These are phyloP conservation scores for Bombylius discolor DNA, from an alignment of 2,888 invertebrate genomes.

Conservation along the genomic window DNA sequence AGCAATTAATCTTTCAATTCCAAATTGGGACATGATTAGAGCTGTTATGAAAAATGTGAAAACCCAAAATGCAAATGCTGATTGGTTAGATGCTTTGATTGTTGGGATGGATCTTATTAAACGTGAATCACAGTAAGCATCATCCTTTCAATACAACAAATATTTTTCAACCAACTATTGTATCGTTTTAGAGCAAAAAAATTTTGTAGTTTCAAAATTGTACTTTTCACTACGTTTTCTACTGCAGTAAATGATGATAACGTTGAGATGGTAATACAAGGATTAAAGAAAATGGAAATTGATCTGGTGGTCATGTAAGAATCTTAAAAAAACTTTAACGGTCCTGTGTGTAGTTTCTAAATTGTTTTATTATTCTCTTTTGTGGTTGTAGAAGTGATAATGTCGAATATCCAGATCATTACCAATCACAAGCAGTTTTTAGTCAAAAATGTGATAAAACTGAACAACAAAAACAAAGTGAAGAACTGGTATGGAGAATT, in stretches of 20 bases:
- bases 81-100: constrained; percentile 52
- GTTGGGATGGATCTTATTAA: constrained; percentile 44
- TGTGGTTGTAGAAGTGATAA: constrained; percentile 26
- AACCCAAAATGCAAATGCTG: constrained; percentile 40
- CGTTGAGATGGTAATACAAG: constrained; percentile 40
- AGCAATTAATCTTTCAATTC: constrained; percentile 38
- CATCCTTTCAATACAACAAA: constrained; percentile 5
- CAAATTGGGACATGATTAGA: constrained; percentile 46
- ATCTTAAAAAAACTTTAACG: no score
- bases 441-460: constrained; percentile 8
- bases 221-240: constrained; percentile 52
- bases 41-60: constrained; percentile 28
- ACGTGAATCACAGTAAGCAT: constrained; percentile 25
- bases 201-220: constrained; percentile 40
- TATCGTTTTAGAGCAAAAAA: constrained; percentile 27
- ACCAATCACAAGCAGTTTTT: constrained; percentile 1
- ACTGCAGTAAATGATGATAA: constrained; percentile 38
- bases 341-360: background rate
- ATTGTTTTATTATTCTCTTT: background rate
- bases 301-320: constrained; percentile 53
- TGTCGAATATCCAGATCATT: constrained; percentile 18
- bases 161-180: background rate
- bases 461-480: constrained; percentile 23
- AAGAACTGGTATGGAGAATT: constrained; percentile 30
- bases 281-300: constrained; percentile 42